Conservation (phyloP, 2,797 vertebrate genomes). For the Enteromius trimaculatus region DNA sequence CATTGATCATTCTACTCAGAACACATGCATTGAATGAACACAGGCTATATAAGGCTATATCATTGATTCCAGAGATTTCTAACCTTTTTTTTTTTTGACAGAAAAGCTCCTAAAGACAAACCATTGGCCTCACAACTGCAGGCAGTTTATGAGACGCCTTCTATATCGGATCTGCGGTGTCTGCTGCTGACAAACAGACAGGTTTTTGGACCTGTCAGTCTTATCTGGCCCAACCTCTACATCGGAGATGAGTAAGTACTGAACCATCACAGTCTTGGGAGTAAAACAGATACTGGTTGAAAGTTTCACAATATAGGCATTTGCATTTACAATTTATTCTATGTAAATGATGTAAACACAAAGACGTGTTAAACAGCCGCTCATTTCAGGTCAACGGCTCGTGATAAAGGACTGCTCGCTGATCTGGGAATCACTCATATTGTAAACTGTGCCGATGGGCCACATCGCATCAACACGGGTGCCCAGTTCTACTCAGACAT, state of each 20-base stretch:
- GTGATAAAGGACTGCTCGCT: conserved; percentile 76
- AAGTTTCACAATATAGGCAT: background rate
- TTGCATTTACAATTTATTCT: background rate
- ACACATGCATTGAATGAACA: background rate
- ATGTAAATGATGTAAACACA: background rate
- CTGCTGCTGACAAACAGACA: conserved; percentile 76
- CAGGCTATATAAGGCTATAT: background rate
- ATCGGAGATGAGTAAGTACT: conserved; percentile 78
- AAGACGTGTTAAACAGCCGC: background rate
- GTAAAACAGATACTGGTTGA: background rate
- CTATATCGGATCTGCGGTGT: conserved; percentile 79
- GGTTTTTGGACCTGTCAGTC: conserved; percentile 73
- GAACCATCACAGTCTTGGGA: conserved; percentile 45
- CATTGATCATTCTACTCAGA: background rate
- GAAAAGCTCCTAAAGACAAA: conserved; percentile 46
- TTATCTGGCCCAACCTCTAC: conserved; percentile 88
- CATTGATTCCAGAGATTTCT: background rate
- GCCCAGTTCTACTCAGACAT: conserved; percentile 80
- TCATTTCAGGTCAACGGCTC: conserved; percentile 72
- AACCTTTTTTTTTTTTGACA: conserved; percentile 24
- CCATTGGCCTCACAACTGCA: conserved; percentile 37
- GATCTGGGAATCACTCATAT: conserved; percentile 83
- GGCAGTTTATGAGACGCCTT: conserved; percentile 65
- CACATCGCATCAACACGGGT: conserved; percentile 80
- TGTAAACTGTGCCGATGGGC: conserved; percentile 81